Conservation (phyloP, 2,113 vertebrate genomes). For the Pelvicachromis taeniatus region DNA sequence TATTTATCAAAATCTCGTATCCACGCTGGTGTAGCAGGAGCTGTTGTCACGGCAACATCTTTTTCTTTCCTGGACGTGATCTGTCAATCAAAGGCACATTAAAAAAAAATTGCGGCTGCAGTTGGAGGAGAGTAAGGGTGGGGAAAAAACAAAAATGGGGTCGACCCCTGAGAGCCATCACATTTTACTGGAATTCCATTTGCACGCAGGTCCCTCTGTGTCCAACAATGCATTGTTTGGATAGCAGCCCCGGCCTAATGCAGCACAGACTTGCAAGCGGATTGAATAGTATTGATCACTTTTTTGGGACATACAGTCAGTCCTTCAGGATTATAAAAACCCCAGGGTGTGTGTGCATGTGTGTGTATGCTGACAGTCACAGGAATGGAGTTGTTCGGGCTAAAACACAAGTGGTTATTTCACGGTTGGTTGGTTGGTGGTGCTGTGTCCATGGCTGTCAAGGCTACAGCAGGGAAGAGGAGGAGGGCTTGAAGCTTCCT, state of each 20-base stretch:
- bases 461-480: conserved; percentile 11
- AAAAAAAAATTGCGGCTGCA: neutral
- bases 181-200: conserved; percentile 53
- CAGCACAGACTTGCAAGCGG: conserved; percentile 21
- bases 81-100: conserved; percentile 15
- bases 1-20: conserved; percentile 21
- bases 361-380: conserved; percentile 25
- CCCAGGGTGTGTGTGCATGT: neutral
- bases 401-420: conserved; percentile 69
- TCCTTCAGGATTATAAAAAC: conserved; percentile 16
- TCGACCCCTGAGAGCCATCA: neutral
- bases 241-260: conserved; percentile 14
- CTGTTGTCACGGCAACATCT: conserved; percentile 50
- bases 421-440: conserved; percentile 52
- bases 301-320: conserved; percentile 38
- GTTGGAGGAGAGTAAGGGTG: neutral
- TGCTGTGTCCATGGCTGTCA: conserved; percentile 49
- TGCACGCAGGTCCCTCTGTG: conserved; percentile 19
- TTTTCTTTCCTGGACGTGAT: conserved; percentile 12
- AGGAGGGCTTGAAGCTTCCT: neutral
- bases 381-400: conserved; percentile 53
- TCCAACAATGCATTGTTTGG: conserved; percentile 40
- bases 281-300: conserved; percentile 71
- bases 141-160: neutral
- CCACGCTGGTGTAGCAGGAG: conserved; percentile 30